Percentiles rank a stretch among this genome's conserved stretches.
phyloP scores from a whole-genome alignment of 1,140 invertebrate species.

The Drosophila jambulina region DNA sequence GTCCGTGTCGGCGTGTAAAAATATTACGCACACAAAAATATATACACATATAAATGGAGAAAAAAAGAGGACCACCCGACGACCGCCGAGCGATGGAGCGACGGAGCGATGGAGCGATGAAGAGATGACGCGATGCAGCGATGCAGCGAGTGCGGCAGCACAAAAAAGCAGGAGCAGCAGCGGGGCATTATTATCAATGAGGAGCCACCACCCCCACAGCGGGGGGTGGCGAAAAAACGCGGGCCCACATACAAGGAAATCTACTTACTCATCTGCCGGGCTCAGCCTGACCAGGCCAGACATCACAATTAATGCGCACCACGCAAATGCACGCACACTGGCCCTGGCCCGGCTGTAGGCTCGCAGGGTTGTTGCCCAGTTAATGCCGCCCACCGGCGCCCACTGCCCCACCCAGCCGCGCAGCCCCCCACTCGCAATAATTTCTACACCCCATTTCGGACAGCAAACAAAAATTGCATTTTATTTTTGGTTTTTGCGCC shows the following conservation, averaged over 20 bases:
- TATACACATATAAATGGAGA: constrained; percentile 34
- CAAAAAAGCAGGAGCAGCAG: constrained; percentile 9
- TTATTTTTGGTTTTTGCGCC: constrained; percentile 76
- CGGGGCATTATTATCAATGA: constrained; percentile 81
- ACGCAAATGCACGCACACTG: constrained; percentile 37
- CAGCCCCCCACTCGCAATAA: constrained; percentile 50
- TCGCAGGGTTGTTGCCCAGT: constrained; percentile 45
- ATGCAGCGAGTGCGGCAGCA: constrained; percentile 12
- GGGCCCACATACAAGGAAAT: constrained; percentile 75
- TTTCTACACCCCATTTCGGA: constrained; percentile 67
- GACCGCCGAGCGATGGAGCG: constrained; percentile 48
- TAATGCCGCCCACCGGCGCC: constrained; percentile 68
- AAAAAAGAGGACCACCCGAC: constrained; percentile 59
- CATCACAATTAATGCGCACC: constrained; percentile 80
- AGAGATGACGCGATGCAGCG: constrained; percentile 30
- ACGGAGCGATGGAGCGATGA: constrained; percentile 34
- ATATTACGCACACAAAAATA: constrained; percentile 74
- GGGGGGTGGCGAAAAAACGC: constrained; percentile 29
- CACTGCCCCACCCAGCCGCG: background rate
- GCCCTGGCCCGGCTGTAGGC: constrained; percentile 8
- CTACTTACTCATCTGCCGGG: constrained; percentile 77
- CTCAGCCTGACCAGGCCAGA: constrained; percentile 57
- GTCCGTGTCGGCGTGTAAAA: constrained; percentile 65
- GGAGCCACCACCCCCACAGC: constrained; percentile 31
- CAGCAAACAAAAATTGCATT: constrained; percentile 79